Evolutionary conservation across 2,797 vertebrate species (phyloP).

Genomic region (Pipistrellus pygmaeus): DNA sequence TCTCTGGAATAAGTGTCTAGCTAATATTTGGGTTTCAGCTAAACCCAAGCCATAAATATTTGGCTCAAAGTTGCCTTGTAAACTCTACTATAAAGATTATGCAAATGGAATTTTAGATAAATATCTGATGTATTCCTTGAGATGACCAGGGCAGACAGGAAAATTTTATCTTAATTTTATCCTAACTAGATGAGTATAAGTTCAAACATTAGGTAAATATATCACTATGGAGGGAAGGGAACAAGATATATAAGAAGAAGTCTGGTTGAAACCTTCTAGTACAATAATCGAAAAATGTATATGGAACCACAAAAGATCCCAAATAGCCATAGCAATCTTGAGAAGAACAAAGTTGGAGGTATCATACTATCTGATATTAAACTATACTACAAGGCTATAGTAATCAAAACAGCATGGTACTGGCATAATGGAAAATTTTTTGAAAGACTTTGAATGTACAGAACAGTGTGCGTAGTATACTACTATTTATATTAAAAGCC

Average conservation of each 20-base stretch:
- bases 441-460: background rate
- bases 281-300: background rate
- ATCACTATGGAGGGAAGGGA: rapidly evolving
- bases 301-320: background rate
- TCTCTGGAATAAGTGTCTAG: background rate
- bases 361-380: background rate
- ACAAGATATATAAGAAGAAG: background rate
- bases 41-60: conserved; percentile 60
- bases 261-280: background rate
- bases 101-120: background rate
- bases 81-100: conserved; percentile 36
- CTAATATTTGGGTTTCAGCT: conserved; percentile 61
- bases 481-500: background rate
- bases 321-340: background rate
- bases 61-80: conserved; percentile 4
- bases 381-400: background rate
- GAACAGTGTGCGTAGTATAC: background rate
- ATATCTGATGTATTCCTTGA: background rate
- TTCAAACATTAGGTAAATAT: background rate
- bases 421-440: background rate
- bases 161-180: background rate
- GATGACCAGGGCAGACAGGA: background rate
- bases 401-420: background rate
- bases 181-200: background rate
- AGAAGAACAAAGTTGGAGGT: background rate